These are phyloP conservation scores for Microvelia longipes DNA, from an alignment of 1,140 invertebrate genomes.

Conservation along the genomic window DNA sequence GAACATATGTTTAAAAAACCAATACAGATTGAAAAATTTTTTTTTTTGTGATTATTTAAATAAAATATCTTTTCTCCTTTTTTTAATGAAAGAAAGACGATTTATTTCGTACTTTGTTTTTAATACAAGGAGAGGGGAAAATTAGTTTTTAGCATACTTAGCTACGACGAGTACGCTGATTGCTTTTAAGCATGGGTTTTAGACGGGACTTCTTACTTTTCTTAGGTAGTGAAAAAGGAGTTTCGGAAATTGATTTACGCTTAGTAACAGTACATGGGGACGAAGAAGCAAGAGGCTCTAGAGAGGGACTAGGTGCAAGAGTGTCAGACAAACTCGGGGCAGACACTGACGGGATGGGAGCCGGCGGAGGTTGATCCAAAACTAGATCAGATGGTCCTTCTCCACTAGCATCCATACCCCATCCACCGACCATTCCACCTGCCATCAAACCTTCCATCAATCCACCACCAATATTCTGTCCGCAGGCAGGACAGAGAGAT, in stretches of 20 bases:
- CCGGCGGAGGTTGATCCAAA: too few species aligned
- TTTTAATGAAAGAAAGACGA: too few species aligned
- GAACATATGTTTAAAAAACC: too few species aligned
- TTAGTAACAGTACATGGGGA: not conserved
- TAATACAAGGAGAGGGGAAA: too few species aligned
- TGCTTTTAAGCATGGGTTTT: not conserved
- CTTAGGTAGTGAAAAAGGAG: not conserved
- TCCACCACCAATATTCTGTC: conserved; percentile 15
- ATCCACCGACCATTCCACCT: not conserved
- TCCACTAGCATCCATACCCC: not conserved
- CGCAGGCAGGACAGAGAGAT: conserved; percentile 36
- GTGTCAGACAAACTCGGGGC: not conserved
- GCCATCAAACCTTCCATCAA: not conserved
- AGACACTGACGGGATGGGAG: not conserved
- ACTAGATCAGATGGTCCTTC: not conserved
- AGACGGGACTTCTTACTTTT: not conserved
- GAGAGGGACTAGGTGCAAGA: not conserved
- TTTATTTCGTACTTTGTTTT: too few species aligned
- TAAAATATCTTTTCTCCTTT: too few species aligned
- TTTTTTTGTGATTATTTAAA: too few species aligned
- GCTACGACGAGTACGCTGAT: not conserved
- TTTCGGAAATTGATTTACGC: not conserved
- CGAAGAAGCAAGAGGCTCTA: not conserved
- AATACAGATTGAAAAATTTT: too few species aligned
- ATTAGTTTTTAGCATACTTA: too few species aligned